These are phyloP conservation scores for Dinomys branickii DNA, from an alignment of 2,113 vertebrate species.

Conservation along the genomic window DNA sequence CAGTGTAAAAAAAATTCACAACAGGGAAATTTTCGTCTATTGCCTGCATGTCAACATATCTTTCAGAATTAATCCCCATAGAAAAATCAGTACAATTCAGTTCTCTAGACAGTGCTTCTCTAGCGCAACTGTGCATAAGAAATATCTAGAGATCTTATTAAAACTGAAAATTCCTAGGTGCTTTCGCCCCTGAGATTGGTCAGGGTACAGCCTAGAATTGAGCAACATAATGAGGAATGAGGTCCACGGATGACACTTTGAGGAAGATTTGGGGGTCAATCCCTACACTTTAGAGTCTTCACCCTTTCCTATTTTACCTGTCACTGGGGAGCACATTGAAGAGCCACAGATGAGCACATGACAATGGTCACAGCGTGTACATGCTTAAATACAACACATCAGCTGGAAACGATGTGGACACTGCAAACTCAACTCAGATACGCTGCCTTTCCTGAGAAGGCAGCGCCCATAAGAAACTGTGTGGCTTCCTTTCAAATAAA, in stretches of 20 bases:
- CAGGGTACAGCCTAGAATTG: not conserved
- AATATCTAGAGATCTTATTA: constrained; percentile 9
- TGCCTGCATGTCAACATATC: not conserved
- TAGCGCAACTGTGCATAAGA: not conserved
- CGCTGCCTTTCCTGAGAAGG: not conserved
- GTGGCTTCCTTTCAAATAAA: not conserved
- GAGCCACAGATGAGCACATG: not conserved
- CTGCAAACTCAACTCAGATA: not conserved
- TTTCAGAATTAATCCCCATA: constrained; percentile 53
- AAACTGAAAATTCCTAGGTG: not conserved
- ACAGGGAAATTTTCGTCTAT: not conserved
- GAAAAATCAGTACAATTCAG: constrained; percentile 60
- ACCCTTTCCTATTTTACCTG: not conserved
- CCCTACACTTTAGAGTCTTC: not conserved
- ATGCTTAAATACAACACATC: not conserved
- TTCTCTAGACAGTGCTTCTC: constrained; percentile 4
- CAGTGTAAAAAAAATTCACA: not conserved
- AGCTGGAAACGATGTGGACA: not conserved
- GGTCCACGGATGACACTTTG: not conserved
- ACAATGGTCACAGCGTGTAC: not conserved
- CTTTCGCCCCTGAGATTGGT: not conserved
- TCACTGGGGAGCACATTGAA: not conserved
- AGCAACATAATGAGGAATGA: constrained; percentile 36
- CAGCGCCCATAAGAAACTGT: not conserved
- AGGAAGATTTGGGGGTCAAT: not conserved